These are phyloP conservation scores for Gymnoscopelus microlampas DNA, from an alignment of 2,797 vertebrate genomes.

Conservation along the genomic window DNA sequence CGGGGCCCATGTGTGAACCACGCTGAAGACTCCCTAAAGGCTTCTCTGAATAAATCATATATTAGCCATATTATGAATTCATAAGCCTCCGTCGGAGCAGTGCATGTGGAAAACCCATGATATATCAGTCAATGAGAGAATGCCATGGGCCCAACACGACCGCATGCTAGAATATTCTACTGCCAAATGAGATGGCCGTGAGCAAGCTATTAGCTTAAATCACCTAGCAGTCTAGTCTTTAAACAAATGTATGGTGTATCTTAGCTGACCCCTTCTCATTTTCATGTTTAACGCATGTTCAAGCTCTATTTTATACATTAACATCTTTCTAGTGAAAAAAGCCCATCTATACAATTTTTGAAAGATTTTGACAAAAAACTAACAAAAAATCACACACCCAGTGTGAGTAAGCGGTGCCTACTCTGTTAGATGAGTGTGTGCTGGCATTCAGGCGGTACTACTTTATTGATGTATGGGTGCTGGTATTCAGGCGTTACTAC, in stretches of 20 bases:
- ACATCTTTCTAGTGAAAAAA: no score
- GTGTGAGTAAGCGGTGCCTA: no score
- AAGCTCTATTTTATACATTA: no score
- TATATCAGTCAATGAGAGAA: not conserved
- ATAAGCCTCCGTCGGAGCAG: not conserved
- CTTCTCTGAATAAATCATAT: slow-evolving; percentile 7
- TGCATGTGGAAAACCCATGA: slow-evolving; percentile 2
- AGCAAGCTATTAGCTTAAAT: slow-evolving; percentile 11
- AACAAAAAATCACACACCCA: no score
- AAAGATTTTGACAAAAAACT: no score
- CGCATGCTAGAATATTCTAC: not conserved
- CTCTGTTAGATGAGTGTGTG: no score
- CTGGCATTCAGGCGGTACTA: no score
- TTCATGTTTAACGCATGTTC: not conserved
- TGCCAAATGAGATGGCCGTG: not conserved
- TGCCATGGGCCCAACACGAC: slow-evolving; percentile 1
- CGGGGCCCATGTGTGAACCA: not conserved
- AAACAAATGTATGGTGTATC: no score
- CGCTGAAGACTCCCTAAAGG: slow-evolving; percentile 1
- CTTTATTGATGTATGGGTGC: no score
- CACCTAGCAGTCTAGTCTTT: not conserved
- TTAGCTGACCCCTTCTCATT: no score
- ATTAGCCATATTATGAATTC: not conserved
- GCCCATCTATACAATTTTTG: no score
- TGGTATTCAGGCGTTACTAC: no score